Percentiles rank a stretch among this genome's conserved stretches.
Evolutionary conservation across 2,797 vertebrate genomes (phyloP).

Genomic region (Fundulus diaphanus): DNA sequence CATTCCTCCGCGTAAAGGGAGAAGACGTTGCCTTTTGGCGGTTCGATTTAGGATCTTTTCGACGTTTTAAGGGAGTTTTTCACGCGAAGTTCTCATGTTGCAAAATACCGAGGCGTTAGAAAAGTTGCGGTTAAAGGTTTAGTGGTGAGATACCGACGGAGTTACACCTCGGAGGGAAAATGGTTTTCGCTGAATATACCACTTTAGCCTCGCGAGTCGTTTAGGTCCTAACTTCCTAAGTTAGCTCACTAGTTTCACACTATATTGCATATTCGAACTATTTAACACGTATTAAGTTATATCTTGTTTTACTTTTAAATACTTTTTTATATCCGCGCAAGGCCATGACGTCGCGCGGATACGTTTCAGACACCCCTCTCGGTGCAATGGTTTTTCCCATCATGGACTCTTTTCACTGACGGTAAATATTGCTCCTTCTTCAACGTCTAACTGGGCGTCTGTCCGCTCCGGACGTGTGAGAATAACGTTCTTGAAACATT

Average conservation of each 20-base stretch:
- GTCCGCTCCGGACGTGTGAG: accelerated
- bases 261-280: neutral
- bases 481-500: accelerated
- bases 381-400: conserved; percentile 65
- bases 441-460: conserved; percentile 20
- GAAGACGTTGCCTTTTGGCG: accelerated
- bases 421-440: conserved; percentile 73
- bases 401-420: conserved; percentile 77
- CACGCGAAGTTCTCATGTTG: accelerated
- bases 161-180: neutral
- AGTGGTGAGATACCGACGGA: accelerated
- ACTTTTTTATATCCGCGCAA: neutral
- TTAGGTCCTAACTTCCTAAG: accelerated
- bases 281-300: accelerated
- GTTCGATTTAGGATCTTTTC: neutral
- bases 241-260: neutral
- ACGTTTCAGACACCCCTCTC: neutral
- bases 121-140: neutral
- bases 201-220: conserved; percentile 20
- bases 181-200: conserved; percentile 64
- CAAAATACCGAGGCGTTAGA: accelerated
- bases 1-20: conserved; percentile 23
- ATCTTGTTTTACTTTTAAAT: neutral
- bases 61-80: neutral
- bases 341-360: neutral